Evolutionary conservation across 1,140 invertebrate genomes (phyloP), one percentile per base, ranked within the genome.

Genomic region (Drosophila pectinifera): DNA sequence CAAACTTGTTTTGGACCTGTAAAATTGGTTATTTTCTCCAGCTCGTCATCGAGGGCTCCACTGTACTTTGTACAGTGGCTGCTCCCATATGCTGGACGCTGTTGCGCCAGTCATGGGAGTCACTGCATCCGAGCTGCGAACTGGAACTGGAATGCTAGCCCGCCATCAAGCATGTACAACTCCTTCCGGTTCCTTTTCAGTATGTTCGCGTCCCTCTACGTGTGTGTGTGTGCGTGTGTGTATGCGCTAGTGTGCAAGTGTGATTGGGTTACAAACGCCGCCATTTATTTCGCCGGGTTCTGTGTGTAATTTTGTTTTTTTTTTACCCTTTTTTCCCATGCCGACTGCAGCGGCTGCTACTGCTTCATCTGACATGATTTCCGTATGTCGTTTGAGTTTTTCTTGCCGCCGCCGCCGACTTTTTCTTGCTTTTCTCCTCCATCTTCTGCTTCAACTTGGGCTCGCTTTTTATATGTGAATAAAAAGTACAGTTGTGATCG

Each of bases 361-460:
- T 88, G 83, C 83, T 72, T 88, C 83, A 86, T 89, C 80, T 88
- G 84, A 88, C 84, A 88, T 88, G 84, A 88, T 88, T 88, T 88
- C 84, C 84, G 84, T 68, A 88, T 88, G 84, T 88, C 84, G 84
- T 88, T 89, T 83, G 83, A 83, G 75, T 81, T 76, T 77, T 77
- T 77, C 56, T 61, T 61, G 48, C 72, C 73, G 49, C 34, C 73
- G 49, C 34, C 18, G 39, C 36, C 70, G 72, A 76, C 53, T 75
- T 76, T 73, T 76, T 76, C 73, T 73, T 76, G 54, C 67, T 77
- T 68, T 80, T 73, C 61, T 57, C 10, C 24, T 1, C 26, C 20
- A 34, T 31, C 38, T 38, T 46, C 22, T 22, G 20, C 42, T 34
- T 3, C 28, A 14, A 20, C 49, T 57, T 46, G 16, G 16, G 16